Evolutionary conservation across 2,888 invertebrate species (phyloP).

Genomic region (Drymonia ruficornis): DNA sequence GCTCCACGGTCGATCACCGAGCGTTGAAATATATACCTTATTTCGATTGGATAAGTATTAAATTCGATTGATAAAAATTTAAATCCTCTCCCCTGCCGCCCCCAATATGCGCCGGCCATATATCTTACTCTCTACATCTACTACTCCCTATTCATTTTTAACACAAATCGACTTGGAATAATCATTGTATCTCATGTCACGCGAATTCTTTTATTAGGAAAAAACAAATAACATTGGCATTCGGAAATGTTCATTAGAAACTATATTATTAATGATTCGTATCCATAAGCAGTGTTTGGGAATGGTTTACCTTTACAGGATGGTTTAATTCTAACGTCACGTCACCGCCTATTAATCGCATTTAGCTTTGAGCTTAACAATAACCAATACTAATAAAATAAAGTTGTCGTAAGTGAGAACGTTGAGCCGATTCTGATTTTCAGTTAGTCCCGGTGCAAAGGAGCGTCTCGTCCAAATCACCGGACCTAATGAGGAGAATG

Average conservation of each 20-base stretch:
- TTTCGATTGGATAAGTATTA: too few relatives aligned
- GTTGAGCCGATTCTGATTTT: constrained; percentile 56
- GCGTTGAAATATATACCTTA: too few relatives aligned
- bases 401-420: constrained; percentile 21
- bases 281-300: constrained; percentile 28
- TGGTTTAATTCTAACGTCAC: constrained; percentile 25
- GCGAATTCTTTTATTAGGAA: constrained; percentile 5
- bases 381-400: constrained; percentile 36
- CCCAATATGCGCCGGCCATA: too few relatives aligned
- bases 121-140: constrained; percentile 29
- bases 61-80: too few relatives aligned
- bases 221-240: too few relatives aligned
- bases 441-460: constrained; percentile 97
- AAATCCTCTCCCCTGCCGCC: too few relatives aligned
- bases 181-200: neutral
- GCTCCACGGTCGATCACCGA: too few relatives aligned
- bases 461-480: constrained; percentile 98
- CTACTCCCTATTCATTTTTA: constrained; percentile 27
- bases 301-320: constrained; percentile 29
- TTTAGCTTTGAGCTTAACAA: constrained; percentile 61
- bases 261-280: constrained; percentile 12
- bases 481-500: constrained; percentile 96
- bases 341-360: constrained; percentile 61
- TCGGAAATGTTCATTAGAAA: neutral
- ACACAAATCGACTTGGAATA: constrained; percentile 16